phyloP scores from a whole-genome alignment of 92 coral and sea anemone species.

The Zoanthus gigantus region DNA sequence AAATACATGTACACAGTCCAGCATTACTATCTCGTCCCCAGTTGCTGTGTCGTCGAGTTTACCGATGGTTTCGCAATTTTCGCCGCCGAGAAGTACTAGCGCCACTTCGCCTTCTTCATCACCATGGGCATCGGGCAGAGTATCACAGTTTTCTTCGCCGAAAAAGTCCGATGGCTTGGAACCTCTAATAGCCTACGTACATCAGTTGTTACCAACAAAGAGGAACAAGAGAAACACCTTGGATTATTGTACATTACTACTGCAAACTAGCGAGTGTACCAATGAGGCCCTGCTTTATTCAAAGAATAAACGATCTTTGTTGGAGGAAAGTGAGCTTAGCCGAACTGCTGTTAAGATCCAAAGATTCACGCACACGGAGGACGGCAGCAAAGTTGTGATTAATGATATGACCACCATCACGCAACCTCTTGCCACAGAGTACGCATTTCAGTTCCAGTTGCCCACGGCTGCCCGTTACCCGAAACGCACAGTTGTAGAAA shows the following conservation, averaged over 20 bases:
- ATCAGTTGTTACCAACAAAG: constrained; percentile 50
- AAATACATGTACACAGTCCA: constrained; percentile 15
- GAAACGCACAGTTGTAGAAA: constrained; percentile 31
- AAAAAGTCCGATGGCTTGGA: neutral
- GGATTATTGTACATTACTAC: constrained; percentile 56
- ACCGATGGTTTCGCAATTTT: constrained; percentile 14
- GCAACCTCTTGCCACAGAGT: constrained; percentile 52
- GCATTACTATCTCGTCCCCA: constrained; percentile 3
- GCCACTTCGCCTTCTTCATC: constrained; percentile 1
- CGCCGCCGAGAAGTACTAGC: constrained; percentile 11
- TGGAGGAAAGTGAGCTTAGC: constrained; percentile 43
- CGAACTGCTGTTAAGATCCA: constrained; percentile 54
- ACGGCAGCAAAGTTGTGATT: constrained; percentile 44
- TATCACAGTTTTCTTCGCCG: constrained; percentile 13
- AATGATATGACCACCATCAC: constrained; percentile 49
- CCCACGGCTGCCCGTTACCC: neutral
- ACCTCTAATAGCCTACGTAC: constrained; percentile 55
- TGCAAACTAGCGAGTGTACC: constrained; percentile 49
- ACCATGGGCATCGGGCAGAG: constrained; percentile 14
- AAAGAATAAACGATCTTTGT: constrained; percentile 43
- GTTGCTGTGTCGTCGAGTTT: constrained; percentile 14
- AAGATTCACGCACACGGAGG: constrained; percentile 32
- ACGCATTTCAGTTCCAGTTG: constrained; percentile 36
- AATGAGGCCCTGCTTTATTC: constrained; percentile 50
- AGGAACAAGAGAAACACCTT: constrained; percentile 54